phyloP scores from a whole-genome alignment of 2,797 vertebrate species.

The Chelidonichthys spinosus region DNA sequence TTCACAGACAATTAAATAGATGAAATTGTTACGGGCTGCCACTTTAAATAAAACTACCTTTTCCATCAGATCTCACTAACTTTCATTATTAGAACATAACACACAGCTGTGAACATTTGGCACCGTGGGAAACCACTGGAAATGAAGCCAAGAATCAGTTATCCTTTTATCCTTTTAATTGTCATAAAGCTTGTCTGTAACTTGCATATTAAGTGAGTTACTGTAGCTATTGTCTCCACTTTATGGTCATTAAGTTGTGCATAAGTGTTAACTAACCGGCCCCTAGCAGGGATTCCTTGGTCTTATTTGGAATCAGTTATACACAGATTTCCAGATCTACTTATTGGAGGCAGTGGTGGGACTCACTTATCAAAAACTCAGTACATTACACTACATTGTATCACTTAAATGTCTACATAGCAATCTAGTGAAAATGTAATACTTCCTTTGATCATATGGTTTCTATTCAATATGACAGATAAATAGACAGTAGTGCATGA shows the following conservation, averaged over 20 bases:
- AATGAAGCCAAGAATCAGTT: slow-evolving; percentile 9
- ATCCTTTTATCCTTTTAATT: slow-evolving; percentile 8
- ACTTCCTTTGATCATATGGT: too few species aligned
- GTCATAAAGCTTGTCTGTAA: slow-evolving; percentile 19
- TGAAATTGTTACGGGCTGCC: too few species aligned
- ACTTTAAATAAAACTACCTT: neutral
- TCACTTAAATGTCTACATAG: too few species aligned
- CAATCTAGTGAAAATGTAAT: too few species aligned
- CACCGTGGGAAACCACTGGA: slow-evolving; percentile 9
- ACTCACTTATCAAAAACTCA: neutral
- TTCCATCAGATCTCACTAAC: neutral
- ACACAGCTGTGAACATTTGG: slow-evolving; percentile 2
- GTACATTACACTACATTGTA: too few species aligned
- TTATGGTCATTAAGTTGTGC: slow-evolving; percentile 27
- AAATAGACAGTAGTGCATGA: too few species aligned
- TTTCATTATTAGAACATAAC: neutral
- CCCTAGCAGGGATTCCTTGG: slow-evolving; percentile 22
- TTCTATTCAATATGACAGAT: too few species aligned
- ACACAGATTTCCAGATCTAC: neutral
- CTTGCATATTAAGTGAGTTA: slow-evolving; percentile 21
- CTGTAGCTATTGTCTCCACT: slow-evolving; percentile 14
- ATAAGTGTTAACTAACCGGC: slow-evolving; percentile 8
- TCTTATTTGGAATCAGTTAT: slow-evolving; percentile 8
- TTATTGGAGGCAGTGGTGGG: neutral
- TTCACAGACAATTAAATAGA: too few species aligned